Percentiles rank a stretch among this genome's conserved stretches.
Evolutionary conservation across 2,888 invertebrate genomes (phyloP).

Genomic region (Heteromurus nitidus): DNA sequence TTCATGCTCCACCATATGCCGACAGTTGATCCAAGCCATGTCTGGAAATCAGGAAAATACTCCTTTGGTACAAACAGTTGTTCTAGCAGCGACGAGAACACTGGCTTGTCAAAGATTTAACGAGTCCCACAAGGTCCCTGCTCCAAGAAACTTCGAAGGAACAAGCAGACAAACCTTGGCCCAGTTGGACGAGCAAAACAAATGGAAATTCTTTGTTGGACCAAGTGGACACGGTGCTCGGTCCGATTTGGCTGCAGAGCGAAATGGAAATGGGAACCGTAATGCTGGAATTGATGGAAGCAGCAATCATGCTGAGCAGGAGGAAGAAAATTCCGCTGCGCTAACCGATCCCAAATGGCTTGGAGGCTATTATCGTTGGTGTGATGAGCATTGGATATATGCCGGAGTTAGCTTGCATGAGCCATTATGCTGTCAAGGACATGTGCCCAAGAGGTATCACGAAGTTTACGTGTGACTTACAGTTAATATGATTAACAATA

Average conservation of each 20-base stretch:
- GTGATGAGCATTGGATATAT: slow-evolving; percentile 72
- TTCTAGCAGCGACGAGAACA: slow-evolving; percentile 71
- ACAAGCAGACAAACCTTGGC: slow-evolving; percentile 62
- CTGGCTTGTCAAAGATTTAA: slow-evolving; percentile 72
- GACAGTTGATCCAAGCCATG: slow-evolving; percentile 72
- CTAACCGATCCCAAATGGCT: slow-evolving; percentile 71
- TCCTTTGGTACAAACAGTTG: slow-evolving; percentile 72
- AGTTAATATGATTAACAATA: too few species aligned
- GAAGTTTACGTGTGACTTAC: too few species aligned
- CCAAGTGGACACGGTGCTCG: slow-evolving; percentile 49
- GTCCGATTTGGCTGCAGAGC: slow-evolving; percentile 60
- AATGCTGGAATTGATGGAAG: slow-evolving; percentile 17
- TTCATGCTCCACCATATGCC: slow-evolving; percentile 71
- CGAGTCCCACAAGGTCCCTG: slow-evolving; percentile 70
- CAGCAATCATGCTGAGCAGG: slow-evolving; percentile 26
- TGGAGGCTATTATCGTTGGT: slow-evolving; percentile 73
- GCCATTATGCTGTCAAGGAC: slow-evolving; percentile 71
- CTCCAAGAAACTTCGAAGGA: slow-evolving; percentile 70
- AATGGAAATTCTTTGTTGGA: slow-evolving; percentile 71
- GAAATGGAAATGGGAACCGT: slow-evolving; percentile 5
- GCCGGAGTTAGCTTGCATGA: slow-evolving; percentile 70
- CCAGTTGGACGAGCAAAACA: slow-evolving; percentile 66
- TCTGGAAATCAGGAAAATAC: slow-evolving; percentile 70
- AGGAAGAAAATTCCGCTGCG: slow-evolving; percentile 32
- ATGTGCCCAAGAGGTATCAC: slow-evolving; percentile 68